Percentiles rank a stretch among this genome's conserved stretches.
Conservation (phyloP, 2,888 invertebrate genomes). For the Epinotia bilunana region DNA sequence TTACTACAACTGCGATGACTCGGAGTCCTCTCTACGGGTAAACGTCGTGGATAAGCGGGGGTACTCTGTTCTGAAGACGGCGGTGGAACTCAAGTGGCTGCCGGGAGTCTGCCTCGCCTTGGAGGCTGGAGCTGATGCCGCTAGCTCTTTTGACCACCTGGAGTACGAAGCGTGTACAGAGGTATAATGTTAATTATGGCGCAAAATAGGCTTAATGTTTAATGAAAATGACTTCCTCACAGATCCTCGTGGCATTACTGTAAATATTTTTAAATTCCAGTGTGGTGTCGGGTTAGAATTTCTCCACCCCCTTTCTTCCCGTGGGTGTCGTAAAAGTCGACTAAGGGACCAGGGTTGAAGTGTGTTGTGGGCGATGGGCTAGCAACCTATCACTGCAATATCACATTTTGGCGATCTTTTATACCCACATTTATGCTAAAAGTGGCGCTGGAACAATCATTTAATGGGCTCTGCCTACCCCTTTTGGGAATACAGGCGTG, state of each 20-base stretch:
- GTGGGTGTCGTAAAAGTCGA: too few species aligned
- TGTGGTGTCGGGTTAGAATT: too few species aligned
- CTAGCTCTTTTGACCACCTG: slow-evolving; percentile 47
- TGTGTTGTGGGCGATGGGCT: too few species aligned
- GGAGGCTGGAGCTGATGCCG: slow-evolving; percentile 58
- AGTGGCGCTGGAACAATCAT: too few species aligned
- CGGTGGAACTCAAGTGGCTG: slow-evolving; percentile 58
- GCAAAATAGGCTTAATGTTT: background rate
- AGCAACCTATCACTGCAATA: too few species aligned
- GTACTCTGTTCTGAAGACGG: slow-evolving; percentile 59
- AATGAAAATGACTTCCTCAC: background rate
- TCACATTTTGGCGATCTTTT: too few species aligned
- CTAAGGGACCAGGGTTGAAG: too few species aligned
- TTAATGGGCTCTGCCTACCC: too few species aligned
- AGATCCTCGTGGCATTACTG: background rate
- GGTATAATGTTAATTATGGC: background rate
- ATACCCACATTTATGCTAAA: too few species aligned
- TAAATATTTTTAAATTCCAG: too few species aligned
- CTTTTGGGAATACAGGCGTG: too few species aligned
- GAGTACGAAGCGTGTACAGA: slow-evolving; percentile 40
- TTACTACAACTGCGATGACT: slow-evolving; percentile 51
- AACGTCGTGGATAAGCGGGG: slow-evolving; percentile 47
- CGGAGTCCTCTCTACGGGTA: slow-evolving; percentile 45
- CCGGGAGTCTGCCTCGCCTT: slow-evolving; percentile 58
- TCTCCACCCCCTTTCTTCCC: too few species aligned